Conservation (phyloP, 1,140 invertebrate species). For the Oryctes rhinoceros region DNA sequence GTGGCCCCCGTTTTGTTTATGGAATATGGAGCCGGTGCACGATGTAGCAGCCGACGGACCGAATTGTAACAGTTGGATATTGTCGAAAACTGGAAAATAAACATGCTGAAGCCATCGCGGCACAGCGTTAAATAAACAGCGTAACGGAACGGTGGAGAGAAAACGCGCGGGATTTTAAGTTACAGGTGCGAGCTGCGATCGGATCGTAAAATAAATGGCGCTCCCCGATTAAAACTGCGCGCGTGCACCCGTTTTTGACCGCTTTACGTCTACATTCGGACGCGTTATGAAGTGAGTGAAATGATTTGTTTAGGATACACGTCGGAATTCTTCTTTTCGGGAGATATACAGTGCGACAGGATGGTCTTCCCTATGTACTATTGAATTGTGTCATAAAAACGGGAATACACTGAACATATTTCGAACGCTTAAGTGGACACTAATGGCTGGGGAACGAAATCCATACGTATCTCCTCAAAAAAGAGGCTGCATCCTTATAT, state of each 20-base stretch:
- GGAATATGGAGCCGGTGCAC: neutral
- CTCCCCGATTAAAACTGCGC: neutral
- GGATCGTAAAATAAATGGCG: slow-evolving; percentile 18
- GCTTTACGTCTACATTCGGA: neutral
- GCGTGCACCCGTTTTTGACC: neutral
- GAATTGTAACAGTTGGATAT: slow-evolving; percentile 30
- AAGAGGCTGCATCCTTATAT: no score
- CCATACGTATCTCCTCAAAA: no score
- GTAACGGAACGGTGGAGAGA: neutral
- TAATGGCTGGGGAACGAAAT: no score
- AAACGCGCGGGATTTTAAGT: neutral
- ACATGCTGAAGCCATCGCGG: neutral
- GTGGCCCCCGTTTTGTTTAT: slow-evolving; percentile 5
- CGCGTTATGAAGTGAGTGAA: neutral
- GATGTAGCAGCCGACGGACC: neutral
- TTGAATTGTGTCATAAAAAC: no score
- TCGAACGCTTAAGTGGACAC: no score
- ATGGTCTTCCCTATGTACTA: neutral
- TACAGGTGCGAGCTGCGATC: neutral
- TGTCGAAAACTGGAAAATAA: slow-evolving; percentile 32
- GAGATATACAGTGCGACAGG: neutral
- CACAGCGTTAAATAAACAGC: slow-evolving; percentile 8
- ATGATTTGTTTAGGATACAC: neutral
- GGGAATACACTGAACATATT: no score
- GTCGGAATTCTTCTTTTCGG: neutral